Conservation (phyloP, 2,797 vertebrate genomes). For the Alfaro cultratus region DNA sequence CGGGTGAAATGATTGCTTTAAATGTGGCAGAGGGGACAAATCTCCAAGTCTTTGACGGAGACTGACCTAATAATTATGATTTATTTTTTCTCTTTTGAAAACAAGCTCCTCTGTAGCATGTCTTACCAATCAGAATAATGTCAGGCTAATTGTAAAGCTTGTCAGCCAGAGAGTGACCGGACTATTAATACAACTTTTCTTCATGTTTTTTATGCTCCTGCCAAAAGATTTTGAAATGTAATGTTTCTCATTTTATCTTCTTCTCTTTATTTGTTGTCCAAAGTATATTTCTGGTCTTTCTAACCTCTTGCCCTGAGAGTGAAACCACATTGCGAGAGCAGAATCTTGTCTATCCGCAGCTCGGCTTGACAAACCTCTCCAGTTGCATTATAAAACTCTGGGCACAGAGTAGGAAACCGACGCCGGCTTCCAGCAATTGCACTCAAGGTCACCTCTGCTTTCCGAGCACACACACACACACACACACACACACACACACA, state of each 20-base stretch:
- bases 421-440: conserved; percentile 42
- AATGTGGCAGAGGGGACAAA: conserved; percentile 40
- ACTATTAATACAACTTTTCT: conserved; percentile 53
- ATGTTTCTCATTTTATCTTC: background rate
- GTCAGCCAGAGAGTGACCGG: conserved; percentile 53
- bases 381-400: conserved; percentile 52
- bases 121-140: conserved; percentile 60
- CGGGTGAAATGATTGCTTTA: conserved; percentile 49
- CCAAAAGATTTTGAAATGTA: background rate
- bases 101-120: conserved; percentile 57
- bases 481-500: no score
- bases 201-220: background rate
- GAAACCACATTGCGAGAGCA: conserved; percentile 29
- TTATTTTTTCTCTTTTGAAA: conserved; percentile 54
- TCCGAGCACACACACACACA: conserved; percentile 30
- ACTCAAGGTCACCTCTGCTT: conserved; percentile 63
- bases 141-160: conserved; percentile 62
- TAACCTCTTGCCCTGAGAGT: conserved; percentile 22
- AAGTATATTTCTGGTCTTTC: background rate
- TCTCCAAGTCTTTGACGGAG: conserved; percentile 49
- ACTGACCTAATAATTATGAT: conserved; percentile 24
- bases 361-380: conserved; percentile 40
- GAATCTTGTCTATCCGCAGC: conserved; percentile 22
- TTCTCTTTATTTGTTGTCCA: background rate
- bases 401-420: conserved; percentile 41